Evolutionary conservation across 2,797 vertebrate species (phyloP).

Genomic region (Sebastes cheni): DNA sequence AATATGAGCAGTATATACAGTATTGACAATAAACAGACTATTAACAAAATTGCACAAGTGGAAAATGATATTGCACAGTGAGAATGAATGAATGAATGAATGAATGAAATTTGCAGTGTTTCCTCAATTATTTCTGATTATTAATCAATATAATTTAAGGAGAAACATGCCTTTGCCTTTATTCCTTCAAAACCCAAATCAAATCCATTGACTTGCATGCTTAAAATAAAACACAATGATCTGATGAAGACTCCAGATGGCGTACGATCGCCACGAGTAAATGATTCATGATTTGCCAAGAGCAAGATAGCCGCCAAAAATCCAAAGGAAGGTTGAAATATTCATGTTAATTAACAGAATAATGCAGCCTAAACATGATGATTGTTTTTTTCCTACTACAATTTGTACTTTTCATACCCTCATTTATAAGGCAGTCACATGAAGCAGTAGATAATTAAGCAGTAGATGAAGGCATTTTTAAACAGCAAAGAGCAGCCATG

Average conservation of each 20-base stretch:
- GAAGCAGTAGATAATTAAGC: constrained; percentile 27
- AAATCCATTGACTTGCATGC: neutral
- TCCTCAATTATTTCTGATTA: neutral
- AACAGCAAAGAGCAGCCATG: constrained; percentile 49
- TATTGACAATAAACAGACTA: too few relatives aligned
- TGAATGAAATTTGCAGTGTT: neutral
- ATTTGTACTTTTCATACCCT: constrained; percentile 14
- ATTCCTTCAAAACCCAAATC: neutral
- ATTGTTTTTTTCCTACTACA: neutral
- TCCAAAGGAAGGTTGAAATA: constrained; percentile 55
- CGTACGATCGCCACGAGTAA: constrained; percentile 61
- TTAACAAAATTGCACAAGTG: too few relatives aligned
- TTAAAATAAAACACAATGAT: constrained; percentile 37
- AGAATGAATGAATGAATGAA: too few relatives aligned
- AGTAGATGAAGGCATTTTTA: constrained; percentile 33
- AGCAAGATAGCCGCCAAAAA: constrained; percentile 40
- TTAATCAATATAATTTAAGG: neutral
- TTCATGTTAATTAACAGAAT: constrained; percentile 29
- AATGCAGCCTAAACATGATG: neutral
- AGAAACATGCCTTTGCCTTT: neutral
- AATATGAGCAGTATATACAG: too few relatives aligned
- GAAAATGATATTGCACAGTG: too few relatives aligned
- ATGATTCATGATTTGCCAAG: constrained; percentile 66
- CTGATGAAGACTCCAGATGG: constrained; percentile 69
- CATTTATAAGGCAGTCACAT: constrained; percentile 13